phyloP scores from a whole-genome alignment of 1,140 invertebrate species.

The Amphibalanus amphitrite region DNA sequence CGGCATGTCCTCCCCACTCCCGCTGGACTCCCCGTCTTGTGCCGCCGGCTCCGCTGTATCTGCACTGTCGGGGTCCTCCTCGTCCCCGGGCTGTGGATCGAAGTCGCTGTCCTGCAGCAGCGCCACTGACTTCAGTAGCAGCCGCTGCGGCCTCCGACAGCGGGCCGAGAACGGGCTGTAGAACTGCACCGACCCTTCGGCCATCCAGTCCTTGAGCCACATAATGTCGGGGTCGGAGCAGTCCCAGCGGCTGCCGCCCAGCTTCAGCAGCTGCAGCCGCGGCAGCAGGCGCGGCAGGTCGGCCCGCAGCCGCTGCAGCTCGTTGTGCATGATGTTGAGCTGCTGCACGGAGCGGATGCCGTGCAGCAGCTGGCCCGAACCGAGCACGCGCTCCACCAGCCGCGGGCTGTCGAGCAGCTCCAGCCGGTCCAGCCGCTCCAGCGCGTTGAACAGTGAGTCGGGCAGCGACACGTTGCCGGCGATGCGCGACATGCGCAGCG shows the following conservation, averaged over 20 bases:
- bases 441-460: conserved; percentile 31
- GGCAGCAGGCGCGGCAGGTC: conserved; percentile 50
- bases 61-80: no score
- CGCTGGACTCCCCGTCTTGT: no score
- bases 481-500: conserved; percentile 47
- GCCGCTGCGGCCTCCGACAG: conserved; percentile 19
- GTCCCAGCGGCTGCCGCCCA: conserved; percentile 30
- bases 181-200: conserved; percentile 20
- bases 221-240: conserved; percentile 24
- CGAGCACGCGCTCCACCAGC: conserved; percentile 10
- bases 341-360: conserved; percentile 37
- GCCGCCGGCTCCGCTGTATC: no score
- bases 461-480: conserved; percentile 36
- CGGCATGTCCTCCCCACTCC: no score
- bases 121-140: conserved; percentile 21
- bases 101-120: conserved; percentile 20
- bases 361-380: conserved; percentile 28
- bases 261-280: conserved; percentile 32
- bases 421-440: conserved; percentile 46
- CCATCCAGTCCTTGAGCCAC: conserved; percentile 29
- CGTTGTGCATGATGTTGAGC: conserved; percentile 45
- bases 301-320: conserved; percentile 41
- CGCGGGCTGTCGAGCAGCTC: conserved; percentile 51
- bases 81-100: not conserved
- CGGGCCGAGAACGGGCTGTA: conserved; percentile 21